These are phyloP conservation scores for Syrphus vitripennis DNA, from an alignment of 2,888 invertebrate species.

Conservation along the genomic window DNA sequence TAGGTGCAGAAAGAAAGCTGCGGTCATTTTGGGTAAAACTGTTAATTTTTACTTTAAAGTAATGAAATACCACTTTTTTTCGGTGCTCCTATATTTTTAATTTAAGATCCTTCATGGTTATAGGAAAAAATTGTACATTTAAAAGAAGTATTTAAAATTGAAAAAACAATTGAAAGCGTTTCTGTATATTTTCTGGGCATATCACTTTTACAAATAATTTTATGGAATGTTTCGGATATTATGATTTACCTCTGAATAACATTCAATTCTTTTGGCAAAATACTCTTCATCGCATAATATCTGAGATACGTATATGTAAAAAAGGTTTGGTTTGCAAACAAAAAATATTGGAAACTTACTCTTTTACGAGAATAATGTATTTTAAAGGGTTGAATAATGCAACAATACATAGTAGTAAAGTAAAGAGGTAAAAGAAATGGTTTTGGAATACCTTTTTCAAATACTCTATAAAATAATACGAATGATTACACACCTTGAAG, in stretches of 20 bases:
- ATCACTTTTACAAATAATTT: background rate
- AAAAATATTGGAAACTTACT: background rate
- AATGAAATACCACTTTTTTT: no score
- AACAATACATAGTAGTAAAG: no score
- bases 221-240: background rate
- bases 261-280: background rate
- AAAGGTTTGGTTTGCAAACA: background rate
- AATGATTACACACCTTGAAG: no score
- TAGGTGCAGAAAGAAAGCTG: no score
- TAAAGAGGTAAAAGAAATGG: background rate
- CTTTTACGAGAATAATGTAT: background rate
- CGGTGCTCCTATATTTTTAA: no score
- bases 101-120: no score
- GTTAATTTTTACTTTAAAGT: no score
- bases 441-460: background rate
- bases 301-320: background rate
- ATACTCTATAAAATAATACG: no score
- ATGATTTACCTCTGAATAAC: background rate
- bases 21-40: no score
- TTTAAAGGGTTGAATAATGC: background rate
- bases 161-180: no score
- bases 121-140: no score
- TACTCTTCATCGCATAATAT: background rate
- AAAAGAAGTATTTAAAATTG: no score
- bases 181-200: background rate